These are phyloP conservation scores for Chirona hameri DNA, from an alignment of 2,888 invertebrate species.

Conservation along the genomic window DNA sequence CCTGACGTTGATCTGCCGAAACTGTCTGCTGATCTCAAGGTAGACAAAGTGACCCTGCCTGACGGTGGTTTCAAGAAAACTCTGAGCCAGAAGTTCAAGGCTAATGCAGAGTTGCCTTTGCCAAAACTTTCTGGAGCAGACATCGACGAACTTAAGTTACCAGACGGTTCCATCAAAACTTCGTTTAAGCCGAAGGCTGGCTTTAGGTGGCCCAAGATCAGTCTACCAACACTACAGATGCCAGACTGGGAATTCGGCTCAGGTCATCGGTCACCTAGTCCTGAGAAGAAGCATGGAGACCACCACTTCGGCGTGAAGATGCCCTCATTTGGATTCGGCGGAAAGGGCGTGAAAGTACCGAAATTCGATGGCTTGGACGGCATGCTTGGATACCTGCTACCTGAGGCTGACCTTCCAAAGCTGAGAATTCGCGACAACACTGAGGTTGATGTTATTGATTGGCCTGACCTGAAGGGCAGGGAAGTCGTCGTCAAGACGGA, in stretches of 20 bases:
- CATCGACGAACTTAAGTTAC: background rate
- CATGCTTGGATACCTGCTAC: background rate
- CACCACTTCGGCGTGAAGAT: background rate
- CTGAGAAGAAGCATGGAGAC: background rate
- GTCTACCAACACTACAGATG: background rate
- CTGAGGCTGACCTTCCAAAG: background rate
- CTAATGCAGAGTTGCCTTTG: background rate
- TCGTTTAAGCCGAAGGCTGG: background rate
- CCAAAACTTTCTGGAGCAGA: background rate
- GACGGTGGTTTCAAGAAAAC: background rate
- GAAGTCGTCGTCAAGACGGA: background rate
- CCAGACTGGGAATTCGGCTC: background rate
- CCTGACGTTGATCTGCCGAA: background rate
- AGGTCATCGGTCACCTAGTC: background rate
- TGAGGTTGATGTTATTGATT: background rate
- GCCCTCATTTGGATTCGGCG: background rate
- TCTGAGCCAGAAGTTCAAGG: background rate
- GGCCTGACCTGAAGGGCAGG: background rate
- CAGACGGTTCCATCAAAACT: background rate
- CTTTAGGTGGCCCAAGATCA: background rate
- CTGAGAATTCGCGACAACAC: background rate
- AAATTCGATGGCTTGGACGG: background rate
- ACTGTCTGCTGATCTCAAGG: background rate
- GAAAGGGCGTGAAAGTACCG: background rate
- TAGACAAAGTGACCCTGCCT: background rate